Evolutionary conservation across 2,888 invertebrate genomes (phyloP).

Genomic region (Eupithecia dodoneata): DNA sequence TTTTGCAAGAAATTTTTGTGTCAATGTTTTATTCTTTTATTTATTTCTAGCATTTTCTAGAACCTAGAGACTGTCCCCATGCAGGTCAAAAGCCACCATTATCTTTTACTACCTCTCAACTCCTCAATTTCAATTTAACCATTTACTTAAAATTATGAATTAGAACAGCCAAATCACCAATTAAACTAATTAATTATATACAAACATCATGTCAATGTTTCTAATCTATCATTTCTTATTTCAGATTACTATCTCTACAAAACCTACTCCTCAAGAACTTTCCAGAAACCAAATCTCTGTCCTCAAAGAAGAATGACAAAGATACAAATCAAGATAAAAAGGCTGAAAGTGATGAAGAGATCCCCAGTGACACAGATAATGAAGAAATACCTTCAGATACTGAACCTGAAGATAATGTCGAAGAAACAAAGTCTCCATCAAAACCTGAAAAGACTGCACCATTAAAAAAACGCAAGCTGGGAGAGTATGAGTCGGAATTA

Average conservation of each 20-base stretch:
- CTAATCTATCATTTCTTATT: constrained; percentile 47
- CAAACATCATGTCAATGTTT: background rate
- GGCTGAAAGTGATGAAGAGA: constrained; percentile 74
- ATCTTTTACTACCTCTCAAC: background rate
- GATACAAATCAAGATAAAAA: constrained; percentile 42
- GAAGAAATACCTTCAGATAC: constrained; percentile 88
- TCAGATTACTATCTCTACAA: constrained; percentile 72
- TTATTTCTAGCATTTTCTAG: no score
- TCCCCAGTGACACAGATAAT: constrained; percentile 82
- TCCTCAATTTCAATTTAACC: background rate
- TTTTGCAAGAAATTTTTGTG: no score
- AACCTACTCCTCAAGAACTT: constrained; percentile 84
- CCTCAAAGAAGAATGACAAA: constrained; percentile 56
- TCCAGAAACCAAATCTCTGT: constrained; percentile 87
- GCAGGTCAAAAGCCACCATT: background rate
- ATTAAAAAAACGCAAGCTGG: constrained; percentile 79
- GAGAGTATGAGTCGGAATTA: constrained; percentile 85
- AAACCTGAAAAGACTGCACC: constrained; percentile 43
- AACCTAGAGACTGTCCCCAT: background rate
- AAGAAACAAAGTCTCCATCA: constrained; percentile 45
- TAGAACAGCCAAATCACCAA: no score
- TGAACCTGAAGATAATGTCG: constrained; percentile 71
- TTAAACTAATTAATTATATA: no score
- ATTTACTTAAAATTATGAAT: no score
- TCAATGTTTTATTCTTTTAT: no score